Conservation (phyloP, 2,113 vertebrate genomes). For the Rhinichthys klamathensis region DNA sequence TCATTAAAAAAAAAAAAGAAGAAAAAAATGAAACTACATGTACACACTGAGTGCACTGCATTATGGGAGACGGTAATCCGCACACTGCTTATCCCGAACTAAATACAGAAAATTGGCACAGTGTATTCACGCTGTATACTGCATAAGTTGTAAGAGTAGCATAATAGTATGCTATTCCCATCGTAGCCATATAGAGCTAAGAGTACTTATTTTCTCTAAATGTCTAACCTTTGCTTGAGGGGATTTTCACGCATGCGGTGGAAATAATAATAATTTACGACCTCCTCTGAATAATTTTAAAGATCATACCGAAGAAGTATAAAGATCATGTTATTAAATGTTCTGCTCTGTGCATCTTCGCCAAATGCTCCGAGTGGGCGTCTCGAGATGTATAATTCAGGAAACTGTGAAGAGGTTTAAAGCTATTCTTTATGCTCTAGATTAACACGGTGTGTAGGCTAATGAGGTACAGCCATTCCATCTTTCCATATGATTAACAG, state of each 20-base stretch:
- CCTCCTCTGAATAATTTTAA: slow-evolving; percentile 2
- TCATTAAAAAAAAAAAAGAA: too few relatives aligned
- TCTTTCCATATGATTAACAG: slow-evolving; percentile 40
- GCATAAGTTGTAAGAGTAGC: not conserved
- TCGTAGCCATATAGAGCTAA: not conserved
- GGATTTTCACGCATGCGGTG: not conserved
- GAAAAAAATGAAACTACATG: too few relatives aligned
- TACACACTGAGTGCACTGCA: not conserved
- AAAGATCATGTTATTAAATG: slow-evolving; percentile 27
- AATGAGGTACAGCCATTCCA: slow-evolving; percentile 54
- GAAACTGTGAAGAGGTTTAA: slow-evolving; percentile 40
- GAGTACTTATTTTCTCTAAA: not conserved
- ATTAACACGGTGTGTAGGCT: slow-evolving; percentile 46
- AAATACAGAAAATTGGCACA: not conserved
- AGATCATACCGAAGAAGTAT: slow-evolving; percentile 3
- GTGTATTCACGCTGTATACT: not conserved
- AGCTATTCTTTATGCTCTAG: slow-evolving; percentile 24
- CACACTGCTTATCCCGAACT: not conserved
- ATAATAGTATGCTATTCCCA: not conserved
- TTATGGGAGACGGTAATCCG: not conserved
- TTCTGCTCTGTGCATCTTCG: slow-evolving; percentile 16
- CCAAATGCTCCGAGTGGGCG: slow-evolving; percentile 6
- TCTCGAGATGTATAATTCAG: slow-evolving; percentile 22
- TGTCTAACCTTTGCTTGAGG: not conserved
- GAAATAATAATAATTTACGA: slow-evolving; percentile 14